These are phyloP conservation scores for Cartodere bifasciata DNA, from an alignment of 2,888 invertebrate species.

Conservation along the genomic window DNA sequence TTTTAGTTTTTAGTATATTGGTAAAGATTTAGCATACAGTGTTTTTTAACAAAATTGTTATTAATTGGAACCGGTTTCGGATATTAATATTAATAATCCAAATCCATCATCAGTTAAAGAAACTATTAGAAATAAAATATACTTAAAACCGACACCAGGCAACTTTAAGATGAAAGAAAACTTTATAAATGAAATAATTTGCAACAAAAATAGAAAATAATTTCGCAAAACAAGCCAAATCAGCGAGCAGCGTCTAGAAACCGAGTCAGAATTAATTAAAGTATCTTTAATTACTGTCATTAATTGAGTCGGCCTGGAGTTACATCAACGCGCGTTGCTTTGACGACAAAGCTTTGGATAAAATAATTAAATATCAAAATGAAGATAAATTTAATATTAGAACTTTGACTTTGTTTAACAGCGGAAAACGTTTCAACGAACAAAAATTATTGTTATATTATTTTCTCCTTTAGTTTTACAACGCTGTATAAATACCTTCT, in stretches of 20 bases:
- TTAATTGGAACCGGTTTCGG: no score
- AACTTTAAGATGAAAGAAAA: slow-evolving; percentile 4
- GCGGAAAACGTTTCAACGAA: no score
- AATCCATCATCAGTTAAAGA: no score
- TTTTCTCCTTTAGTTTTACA: no score
- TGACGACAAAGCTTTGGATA: slow-evolving; percentile 33
- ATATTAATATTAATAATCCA: no score
- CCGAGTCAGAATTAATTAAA: slow-evolving; percentile 33
- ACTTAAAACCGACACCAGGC: neutral
- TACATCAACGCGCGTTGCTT: slow-evolving; percentile 29
- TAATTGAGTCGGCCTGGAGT: slow-evolving; percentile 30
- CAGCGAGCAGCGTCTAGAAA: slow-evolving; percentile 21
- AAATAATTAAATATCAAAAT: slow-evolving; percentile 36
- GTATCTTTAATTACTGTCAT: slow-evolving; percentile 33
- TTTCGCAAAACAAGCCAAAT: slow-evolving; percentile 17
- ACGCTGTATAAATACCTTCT: no score
- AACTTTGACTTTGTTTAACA: no score
- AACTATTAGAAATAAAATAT: slow-evolving; percentile 17
- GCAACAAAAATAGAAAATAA: slow-evolving; percentile 14
- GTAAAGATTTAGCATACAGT: no score
- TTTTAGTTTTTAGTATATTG: no score
- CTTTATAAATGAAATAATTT: slow-evolving; percentile 17
- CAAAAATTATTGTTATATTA: no score
- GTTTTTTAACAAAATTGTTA: no score
- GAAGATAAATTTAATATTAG: slow-evolving; percentile 34